phyloP scores from a whole-genome alignment of 37 sponge, comb jelly and placozoan genomes.

The Mnemiopsis leidyi region DNA sequence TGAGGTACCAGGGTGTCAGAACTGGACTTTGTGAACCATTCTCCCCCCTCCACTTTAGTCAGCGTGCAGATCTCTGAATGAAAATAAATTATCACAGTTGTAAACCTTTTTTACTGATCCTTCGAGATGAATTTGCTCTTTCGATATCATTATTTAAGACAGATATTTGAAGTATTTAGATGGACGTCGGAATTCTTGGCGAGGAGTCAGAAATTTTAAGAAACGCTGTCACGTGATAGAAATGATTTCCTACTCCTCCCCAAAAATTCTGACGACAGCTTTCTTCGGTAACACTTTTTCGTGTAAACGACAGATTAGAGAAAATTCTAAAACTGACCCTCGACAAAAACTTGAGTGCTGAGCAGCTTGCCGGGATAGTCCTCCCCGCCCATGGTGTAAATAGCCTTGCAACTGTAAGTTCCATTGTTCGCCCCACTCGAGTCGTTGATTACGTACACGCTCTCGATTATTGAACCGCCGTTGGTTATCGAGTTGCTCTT shows the following conservation, averaged over 20 bases:
- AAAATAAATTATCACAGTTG: background rate
- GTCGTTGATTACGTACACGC: background rate
- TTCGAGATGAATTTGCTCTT: no score
- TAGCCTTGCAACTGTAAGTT: constrained; percentile 33
- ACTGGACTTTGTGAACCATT: background rate
- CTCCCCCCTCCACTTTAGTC: background rate
- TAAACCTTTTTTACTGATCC: no score
- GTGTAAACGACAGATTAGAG: no score
- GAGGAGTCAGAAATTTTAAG: no score
- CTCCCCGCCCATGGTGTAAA: constrained; percentile 26
- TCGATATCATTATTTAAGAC: no score
- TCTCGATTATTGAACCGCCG: background rate
- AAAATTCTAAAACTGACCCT: no score
- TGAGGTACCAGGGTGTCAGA: background rate
- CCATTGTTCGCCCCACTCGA: background rate
- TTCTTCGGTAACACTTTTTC: no score
- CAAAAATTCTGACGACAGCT: no score
- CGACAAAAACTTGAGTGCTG: background rate
- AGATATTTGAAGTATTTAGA: no score
- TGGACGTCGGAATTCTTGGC: no score
- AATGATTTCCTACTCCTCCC: no score
- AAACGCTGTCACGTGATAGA: no score
- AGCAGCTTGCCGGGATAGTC: background rate
- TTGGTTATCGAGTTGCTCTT: background rate
- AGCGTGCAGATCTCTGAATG: background rate